Conservation (phyloP, 2,797 vertebrate species). For the Molossus alvarezi region DNA sequence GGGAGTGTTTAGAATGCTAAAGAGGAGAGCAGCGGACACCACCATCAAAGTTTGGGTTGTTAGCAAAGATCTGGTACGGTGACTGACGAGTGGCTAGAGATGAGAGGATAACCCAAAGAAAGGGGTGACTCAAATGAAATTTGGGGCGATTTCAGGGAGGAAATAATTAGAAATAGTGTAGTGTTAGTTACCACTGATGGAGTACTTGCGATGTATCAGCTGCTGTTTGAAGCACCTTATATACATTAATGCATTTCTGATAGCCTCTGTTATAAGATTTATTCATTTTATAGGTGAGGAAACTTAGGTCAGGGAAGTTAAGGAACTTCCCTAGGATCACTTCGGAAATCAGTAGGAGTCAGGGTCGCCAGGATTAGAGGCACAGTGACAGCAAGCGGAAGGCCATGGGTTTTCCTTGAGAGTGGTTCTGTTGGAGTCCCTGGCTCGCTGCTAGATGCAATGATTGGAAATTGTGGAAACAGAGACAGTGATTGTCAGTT, state of each 20-base stretch:
- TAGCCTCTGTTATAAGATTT: neutral
- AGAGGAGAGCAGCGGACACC: neutral
- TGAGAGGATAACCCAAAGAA: neutral
- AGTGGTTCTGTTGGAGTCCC: neutral
- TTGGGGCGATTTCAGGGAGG: neutral
- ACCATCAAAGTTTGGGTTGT: neutral
- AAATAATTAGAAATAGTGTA: neutral
- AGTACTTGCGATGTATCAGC: neutral
- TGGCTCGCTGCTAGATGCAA: neutral
- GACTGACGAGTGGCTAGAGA: neutral
- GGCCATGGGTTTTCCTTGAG: neutral
- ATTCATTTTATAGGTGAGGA: neutral
- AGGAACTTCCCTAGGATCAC: neutral
- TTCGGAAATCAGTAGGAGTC: neutral
- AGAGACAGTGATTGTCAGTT: neutral
- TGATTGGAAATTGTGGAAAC: constrained; percentile 11
- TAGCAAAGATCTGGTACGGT: neutral
- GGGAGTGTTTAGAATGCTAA: neutral
- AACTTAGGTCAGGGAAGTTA: neutral
- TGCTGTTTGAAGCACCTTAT: constrained; percentile 11
- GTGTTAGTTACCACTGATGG: neutral
- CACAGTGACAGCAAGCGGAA: neutral
- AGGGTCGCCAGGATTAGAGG: neutral
- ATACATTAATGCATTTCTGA: neutral
- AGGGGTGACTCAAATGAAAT: neutral